Conservation (phyloP, 2,888 invertebrate genomes). For the Lamellibrachia columna region DNA sequence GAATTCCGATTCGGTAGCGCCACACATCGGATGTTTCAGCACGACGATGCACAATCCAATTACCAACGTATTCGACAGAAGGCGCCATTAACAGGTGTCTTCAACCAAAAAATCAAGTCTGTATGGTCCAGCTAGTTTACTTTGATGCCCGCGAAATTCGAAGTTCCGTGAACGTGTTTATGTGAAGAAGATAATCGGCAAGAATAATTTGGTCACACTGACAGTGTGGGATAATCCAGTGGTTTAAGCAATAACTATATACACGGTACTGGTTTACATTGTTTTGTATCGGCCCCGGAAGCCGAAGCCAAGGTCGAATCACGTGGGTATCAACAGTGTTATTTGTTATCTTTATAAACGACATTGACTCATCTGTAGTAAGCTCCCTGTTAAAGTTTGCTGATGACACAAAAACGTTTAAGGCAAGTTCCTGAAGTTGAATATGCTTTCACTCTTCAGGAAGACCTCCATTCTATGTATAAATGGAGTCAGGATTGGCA, state of each 20-base stretch:
- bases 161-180: background rate
- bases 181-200: background rate
- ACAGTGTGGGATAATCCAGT: background rate
- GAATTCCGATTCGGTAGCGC: conserved; percentile 6
- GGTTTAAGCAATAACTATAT: background rate
- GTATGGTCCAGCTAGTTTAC: background rate
- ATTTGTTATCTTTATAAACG: too few relatives aligned
- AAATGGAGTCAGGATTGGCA: too few relatives aligned
- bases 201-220: background rate
- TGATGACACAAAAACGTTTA: too few relatives aligned
- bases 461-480: too few relatives aligned
- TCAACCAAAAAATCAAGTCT: background rate
- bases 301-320: background rate
- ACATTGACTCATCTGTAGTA: too few relatives aligned
- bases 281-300: background rate
- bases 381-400: too few relatives aligned
- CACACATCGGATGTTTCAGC: background rate
- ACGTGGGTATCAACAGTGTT: too few relatives aligned
- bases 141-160: background rate
- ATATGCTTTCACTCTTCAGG: too few relatives aligned
- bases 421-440: too few relatives aligned
- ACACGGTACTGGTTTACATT: background rate
- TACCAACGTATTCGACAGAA: background rate
- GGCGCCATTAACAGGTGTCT: background rate
- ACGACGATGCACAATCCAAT: background rate